Evolutionary conservation across 1,140 invertebrate species (phyloP).

Genomic region (Drosophila sproati): DNA sequence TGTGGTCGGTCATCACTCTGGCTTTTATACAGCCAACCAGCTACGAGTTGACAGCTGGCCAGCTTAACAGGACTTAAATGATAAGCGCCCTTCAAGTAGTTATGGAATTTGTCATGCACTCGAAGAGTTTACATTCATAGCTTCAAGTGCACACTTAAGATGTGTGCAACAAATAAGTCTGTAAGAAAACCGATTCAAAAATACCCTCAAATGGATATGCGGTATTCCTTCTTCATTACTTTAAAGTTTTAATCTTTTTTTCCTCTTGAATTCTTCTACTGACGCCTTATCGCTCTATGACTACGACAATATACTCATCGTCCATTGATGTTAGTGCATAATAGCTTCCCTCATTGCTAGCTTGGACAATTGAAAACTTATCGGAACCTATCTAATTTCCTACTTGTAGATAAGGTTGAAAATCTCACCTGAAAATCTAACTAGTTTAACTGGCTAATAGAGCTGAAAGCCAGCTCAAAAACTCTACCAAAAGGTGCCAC

Average conservation of each 20-base stretch:
- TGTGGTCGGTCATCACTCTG: not conserved
- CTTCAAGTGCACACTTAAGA: not conserved
- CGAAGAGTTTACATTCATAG: constrained; percentile 2
- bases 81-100: constrained; percentile 47
- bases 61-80: constrained; percentile 42
- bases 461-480: constrained; percentile 41
- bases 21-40: constrained; percentile 51
- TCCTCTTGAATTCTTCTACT: no score
- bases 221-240: no score
- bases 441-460: constrained; percentile 32
- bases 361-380: no score
- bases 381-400: no score
- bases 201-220: not conserved
- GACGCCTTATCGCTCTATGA: no score
- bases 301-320: no score
- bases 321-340: no score
- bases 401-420: no score
- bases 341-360: no score
- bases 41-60: constrained; percentile 3
- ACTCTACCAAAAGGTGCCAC: constrained; percentile 52
- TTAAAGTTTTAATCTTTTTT: no score
- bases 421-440: constrained; percentile 66
- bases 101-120: constrained; percentile 37
- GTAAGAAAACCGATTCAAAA: not conserved
- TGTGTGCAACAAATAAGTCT: not conserved